Conservation (phyloP, 2,888 invertebrate species). For the Coecobrya sp. region DNA sequence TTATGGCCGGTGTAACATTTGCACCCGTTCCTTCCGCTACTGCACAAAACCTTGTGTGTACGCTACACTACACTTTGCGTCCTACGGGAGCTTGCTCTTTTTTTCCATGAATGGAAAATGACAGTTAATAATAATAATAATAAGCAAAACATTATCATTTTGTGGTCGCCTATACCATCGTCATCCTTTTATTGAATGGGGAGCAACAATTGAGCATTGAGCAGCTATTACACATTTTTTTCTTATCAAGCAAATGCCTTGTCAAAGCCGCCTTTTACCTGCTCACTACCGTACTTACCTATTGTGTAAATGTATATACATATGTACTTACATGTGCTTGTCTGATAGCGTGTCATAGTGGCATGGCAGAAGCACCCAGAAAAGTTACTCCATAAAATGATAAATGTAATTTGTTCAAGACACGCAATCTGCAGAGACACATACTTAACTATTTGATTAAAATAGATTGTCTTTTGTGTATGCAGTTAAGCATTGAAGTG, state of each 20-base stretch:
- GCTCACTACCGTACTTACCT: background rate
- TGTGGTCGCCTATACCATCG: constrained; percentile 39
- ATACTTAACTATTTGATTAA: background rate
- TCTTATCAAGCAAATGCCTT: constrained; percentile 39
- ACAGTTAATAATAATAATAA: constrained; percentile 30
- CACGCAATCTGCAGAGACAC: constrained; percentile 57
- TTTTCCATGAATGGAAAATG: constrained; percentile 71
- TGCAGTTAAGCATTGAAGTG: background rate
- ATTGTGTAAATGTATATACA: background rate
- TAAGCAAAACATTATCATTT: constrained; percentile 6
- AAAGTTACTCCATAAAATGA: too few species aligned
- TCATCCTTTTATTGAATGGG: background rate
- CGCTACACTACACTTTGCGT: background rate
- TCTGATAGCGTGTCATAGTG: background rate
- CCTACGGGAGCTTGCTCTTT: constrained; percentile 22
- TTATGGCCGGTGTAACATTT: constrained; percentile 52
- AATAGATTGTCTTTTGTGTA: background rate
- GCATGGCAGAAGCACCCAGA: background rate
- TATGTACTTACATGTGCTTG: background rate
- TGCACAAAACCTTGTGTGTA: background rate
- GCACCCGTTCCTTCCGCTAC: constrained; percentile 43
- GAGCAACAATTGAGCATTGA: constrained; percentile 37
- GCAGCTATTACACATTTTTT: constrained; percentile 28
- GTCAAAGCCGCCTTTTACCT: constrained; percentile 9
- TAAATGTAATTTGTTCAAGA: constrained; percentile 17